Conservation (phyloP, 2,888 invertebrate species). For the Aromia moschata region DNA sequence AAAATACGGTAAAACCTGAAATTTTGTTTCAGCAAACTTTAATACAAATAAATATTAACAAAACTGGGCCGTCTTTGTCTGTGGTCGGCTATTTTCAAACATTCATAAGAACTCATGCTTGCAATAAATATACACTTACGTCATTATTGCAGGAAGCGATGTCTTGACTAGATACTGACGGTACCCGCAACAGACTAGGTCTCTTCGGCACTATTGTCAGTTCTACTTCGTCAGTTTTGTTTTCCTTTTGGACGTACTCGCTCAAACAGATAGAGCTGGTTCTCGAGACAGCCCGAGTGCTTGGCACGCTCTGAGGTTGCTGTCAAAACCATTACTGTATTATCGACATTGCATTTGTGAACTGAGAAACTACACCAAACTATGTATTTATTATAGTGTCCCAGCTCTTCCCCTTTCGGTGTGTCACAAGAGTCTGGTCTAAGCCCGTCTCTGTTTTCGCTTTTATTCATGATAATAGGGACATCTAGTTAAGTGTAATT, state of each 20-base stretch:
- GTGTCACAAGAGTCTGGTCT: too few relatives aligned
- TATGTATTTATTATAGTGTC: background rate
- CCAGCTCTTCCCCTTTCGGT: too few relatives aligned
- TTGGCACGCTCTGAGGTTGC: constrained; percentile 51
- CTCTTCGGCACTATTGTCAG: constrained; percentile 61
- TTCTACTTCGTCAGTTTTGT: constrained; percentile 43
- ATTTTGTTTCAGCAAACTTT: background rate
- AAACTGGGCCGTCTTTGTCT: too few relatives aligned
- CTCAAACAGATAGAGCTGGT: constrained; percentile 57
- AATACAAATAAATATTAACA: too few relatives aligned
- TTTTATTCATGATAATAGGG: too few relatives aligned
- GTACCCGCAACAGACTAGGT: constrained; percentile 69
- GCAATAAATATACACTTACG: constrained; percentile 55
- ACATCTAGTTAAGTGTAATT: too few relatives aligned
- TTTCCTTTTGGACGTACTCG: constrained; percentile 44
- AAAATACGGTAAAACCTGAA: background rate
- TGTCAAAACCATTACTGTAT: too few relatives aligned
- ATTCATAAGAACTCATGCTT: too few relatives aligned
- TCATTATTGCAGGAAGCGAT: constrained; percentile 61
- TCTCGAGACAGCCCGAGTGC: constrained; percentile 55
- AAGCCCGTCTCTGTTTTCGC: too few relatives aligned
- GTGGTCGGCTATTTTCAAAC: too few relatives aligned
- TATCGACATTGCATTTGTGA: too few relatives aligned
- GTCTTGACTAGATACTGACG: constrained; percentile 70
- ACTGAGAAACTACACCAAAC: too few relatives aligned